A percentile compares a stretch with the other conserved stretches of the same genome.
These are phyloP conservation scores for Eulemur coronatus DNA, from an alignment of 2,797 vertebrate genomes.

Conservation along the genomic window DNA sequence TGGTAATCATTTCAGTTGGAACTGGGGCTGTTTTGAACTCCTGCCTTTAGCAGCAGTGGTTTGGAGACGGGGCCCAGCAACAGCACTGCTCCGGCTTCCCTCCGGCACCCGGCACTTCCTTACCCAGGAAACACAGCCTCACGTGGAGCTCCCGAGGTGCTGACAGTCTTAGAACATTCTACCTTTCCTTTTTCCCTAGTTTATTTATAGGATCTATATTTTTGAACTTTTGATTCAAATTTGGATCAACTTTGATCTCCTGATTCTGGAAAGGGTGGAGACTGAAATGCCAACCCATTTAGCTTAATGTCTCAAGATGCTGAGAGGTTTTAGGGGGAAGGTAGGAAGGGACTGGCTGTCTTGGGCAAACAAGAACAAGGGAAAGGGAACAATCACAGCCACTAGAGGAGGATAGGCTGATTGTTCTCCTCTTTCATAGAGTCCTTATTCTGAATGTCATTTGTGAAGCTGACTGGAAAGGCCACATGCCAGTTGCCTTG, in stretches of 20 bases:
- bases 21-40: not conserved
- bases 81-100: no score
- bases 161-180: not conserved
- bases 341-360: not conserved
- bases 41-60: not conserved
- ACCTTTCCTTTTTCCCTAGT: not conserved
- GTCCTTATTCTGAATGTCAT: not conserved
- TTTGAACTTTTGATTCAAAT: not conserved
- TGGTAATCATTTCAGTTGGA: not conserved
- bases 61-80: not conserved
- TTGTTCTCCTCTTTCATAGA: not conserved
- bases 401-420: not conserved
- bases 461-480: not conserved
- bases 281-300: not conserved
- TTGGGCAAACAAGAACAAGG: not conserved
- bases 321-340: not conserved
- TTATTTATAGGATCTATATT: not conserved
- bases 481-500: not conserved
- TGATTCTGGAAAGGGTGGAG: not conserved
- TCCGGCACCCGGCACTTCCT: not conserved
- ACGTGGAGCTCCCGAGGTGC: not conserved
- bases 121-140: not conserved
- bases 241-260: slow-evolving; percentile 12
- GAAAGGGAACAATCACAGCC: not conserved
- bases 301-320: not conserved